Percentiles rank a stretch among this genome's conserved stretches.
These are phyloP conservation scores for Acipenser transmontanus DNA, from an alignment of 2,797 vertebrate species.

Conservation along the genomic window DNA sequence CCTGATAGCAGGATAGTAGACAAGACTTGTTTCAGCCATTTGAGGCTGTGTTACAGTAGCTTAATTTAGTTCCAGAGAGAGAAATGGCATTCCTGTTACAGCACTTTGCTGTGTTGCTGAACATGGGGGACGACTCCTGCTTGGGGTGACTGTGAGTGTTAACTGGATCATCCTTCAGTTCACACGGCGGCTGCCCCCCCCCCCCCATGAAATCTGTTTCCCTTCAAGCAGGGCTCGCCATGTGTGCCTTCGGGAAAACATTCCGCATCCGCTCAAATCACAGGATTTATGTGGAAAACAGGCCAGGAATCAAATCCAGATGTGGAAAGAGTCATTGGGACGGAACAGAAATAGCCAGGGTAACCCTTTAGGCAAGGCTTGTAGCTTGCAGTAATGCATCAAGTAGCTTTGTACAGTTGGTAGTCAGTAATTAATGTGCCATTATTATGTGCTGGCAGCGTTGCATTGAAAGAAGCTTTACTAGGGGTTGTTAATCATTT, in stretches of 20 bases:
- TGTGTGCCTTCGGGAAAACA: conserved; percentile 19
- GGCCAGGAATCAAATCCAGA: conserved; percentile 10
- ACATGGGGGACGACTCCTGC: too few species aligned
- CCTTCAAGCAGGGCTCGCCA: neutral
- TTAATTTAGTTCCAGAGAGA: too few species aligned
- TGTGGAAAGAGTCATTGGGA: conserved; percentile 3
- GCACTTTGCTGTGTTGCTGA: too few species aligned
- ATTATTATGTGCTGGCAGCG: neutral
- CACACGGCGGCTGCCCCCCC: neutral
- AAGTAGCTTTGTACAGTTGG: neutral
- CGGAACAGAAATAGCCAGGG: conserved; percentile 13
- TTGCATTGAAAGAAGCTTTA: neutral
- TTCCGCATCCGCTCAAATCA: conserved; percentile 25
- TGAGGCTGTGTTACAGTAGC: too few species aligned
- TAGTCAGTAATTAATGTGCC: neutral
- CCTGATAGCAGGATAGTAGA: too few species aligned
- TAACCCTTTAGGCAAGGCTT: conserved; percentile 18
- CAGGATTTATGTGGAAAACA: neutral
- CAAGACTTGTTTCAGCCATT: too few species aligned
- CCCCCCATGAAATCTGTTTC: neutral
- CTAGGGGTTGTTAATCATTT: neutral
- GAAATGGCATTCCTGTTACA: too few species aligned
- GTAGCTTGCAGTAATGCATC: neutral
- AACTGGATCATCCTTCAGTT: conserved; percentile 9
- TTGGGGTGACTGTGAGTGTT: too few species aligned